Conservation (phyloP, 1,140 invertebrate genomes). For the Limonius californicus region DNA sequence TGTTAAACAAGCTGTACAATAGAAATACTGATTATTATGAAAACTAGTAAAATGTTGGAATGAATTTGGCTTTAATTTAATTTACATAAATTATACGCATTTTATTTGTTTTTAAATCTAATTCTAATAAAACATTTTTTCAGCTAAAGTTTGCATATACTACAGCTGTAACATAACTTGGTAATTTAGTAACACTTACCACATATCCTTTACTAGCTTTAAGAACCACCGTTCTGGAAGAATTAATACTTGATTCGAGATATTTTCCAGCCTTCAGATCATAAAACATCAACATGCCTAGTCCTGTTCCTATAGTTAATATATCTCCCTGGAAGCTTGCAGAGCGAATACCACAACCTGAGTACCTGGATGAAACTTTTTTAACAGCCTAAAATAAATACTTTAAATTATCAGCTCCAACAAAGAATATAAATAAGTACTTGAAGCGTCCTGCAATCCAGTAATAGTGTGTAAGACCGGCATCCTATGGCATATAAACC, state of each 20-base stretch:
- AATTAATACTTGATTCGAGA: constrained; percentile 84
- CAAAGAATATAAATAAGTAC: constrained; percentile 37
- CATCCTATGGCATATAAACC: constrained; percentile 90
- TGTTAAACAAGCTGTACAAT: too few species aligned
- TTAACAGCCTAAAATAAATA: not conserved
- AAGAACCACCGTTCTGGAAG: constrained; percentile 80
- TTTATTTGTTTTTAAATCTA: too few species aligned
- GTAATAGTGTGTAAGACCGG: constrained; percentile 83
- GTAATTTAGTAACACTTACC: constrained; percentile 59
- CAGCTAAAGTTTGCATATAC: too few species aligned
- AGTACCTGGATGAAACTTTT: constrained; percentile 62
- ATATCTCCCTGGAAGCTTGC: constrained; percentile 86
- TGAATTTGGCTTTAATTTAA: too few species aligned
- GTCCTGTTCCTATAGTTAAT: constrained; percentile 88
- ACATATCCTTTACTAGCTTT: constrained; percentile 88
- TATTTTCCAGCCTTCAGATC: constrained; percentile 89
- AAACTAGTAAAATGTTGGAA: too few species aligned
- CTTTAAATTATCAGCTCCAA: too few species aligned
- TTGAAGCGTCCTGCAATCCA: constrained; percentile 85
- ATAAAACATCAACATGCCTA: constrained; percentile 90
- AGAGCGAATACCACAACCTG: constrained; percentile 83
- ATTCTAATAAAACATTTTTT: too few species aligned
- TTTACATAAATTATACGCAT: too few species aligned
- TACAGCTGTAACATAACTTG: too few species aligned
- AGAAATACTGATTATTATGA: too few species aligned